Base-by-base conservation (phyloP, 1,140 invertebrate species). In the Drosophila orosa region DNA sequence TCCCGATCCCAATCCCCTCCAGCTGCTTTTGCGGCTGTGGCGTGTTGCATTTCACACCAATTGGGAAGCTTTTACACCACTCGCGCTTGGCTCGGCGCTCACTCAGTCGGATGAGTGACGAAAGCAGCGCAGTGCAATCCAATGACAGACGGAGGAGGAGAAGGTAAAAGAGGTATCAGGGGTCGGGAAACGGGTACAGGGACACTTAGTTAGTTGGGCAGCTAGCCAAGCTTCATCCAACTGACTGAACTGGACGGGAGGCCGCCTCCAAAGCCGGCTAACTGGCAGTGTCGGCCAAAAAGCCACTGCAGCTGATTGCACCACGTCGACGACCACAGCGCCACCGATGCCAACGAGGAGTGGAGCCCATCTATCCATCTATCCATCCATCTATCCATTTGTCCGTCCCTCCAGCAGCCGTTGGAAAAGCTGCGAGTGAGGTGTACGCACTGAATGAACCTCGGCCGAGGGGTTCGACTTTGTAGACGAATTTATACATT, bases 31-130 rank as follows among this genome's bases (percentile, higher is more conserved):
- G 40, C 29, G 68, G 54, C 62, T 42, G 55, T 37, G 68, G 80
- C 84, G 81, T 89, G 85, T 84, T 89, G 84, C 80, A 89, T 89
- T 89, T 89, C 84, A 89, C 84, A 89, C 84, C 85, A 89, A 74
- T 77, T 89, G 71, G 35, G 80, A 60, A 68, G 78, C 73, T 75
- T 83, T 73, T 58, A 54, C 56, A 56, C 31, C 78, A 61, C 79
- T 87, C 78, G 74, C 81, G 66, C 79, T 76, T 79, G 74, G 58
- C 83, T 83, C 60, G 77, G 82, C 81, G 83, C 66, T 60, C 83
- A 89, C 84, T 83, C 83, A 86, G 39, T 86, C 79, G 83, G 66
- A 79, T 86, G 83, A 87, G 86, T 86, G 83, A 89, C 72, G 83
- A 87, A 86, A 86, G 84, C 75, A 56, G n/a, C 58, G 52, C 68